Percentiles rank a stretch among this genome's conserved stretches.
Evolutionary conservation across 1,140 invertebrate species (phyloP).

Genomic region (Gonatopus flavifemur): DNA sequence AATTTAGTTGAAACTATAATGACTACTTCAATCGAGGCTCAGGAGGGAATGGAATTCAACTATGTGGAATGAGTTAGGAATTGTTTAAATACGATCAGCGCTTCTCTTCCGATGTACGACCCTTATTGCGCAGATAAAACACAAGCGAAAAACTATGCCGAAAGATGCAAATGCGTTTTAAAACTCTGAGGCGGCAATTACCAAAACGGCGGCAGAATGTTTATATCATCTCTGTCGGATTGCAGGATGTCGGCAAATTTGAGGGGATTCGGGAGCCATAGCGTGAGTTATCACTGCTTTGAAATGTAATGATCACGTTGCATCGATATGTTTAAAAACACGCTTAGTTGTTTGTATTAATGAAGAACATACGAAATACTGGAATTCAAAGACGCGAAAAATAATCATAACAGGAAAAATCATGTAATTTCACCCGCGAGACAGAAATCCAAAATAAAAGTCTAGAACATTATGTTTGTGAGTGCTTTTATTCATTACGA

Average conservation of each 20-base stretch:
- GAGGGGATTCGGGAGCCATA: conserved; percentile 40
- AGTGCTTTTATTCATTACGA: too few species aligned
- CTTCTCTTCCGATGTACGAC: conserved; percentile 30
- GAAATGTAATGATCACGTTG: conserved; percentile 15
- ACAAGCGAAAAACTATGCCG: conserved; percentile 26
- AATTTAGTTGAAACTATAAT: conserved; percentile 34
- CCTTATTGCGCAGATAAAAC: conserved; percentile 36
- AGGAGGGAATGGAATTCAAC: conserved; percentile 24
- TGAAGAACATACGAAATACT: conserved; percentile 27
- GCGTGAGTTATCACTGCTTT: conserved; percentile 34
- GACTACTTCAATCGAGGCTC: conserved; percentile 31
- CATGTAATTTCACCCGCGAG: conserved; percentile 23
- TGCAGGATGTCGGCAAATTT: conserved; percentile 38
- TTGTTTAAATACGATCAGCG: conserved; percentile 46
- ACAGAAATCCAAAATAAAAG: too few species aligned
- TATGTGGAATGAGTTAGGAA: conserved; percentile 33
- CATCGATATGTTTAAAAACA: conserved; percentile 25
- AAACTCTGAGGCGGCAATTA: conserved; percentile 33
- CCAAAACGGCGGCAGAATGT: conserved; percentile 41
- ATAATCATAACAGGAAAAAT: conserved; percentile 26
- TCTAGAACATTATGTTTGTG: too few species aligned
- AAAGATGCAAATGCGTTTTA: conserved; percentile 39
- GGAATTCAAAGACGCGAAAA: conserved; percentile 19
- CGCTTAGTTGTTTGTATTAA: conserved; percentile 36
- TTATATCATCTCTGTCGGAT: conserved; percentile 41